Evolutionary conservation across 2,113 vertebrate species (phyloP), one percentile per base, ranked within the genome.

Genomic region (Rallus limicola): DNA sequence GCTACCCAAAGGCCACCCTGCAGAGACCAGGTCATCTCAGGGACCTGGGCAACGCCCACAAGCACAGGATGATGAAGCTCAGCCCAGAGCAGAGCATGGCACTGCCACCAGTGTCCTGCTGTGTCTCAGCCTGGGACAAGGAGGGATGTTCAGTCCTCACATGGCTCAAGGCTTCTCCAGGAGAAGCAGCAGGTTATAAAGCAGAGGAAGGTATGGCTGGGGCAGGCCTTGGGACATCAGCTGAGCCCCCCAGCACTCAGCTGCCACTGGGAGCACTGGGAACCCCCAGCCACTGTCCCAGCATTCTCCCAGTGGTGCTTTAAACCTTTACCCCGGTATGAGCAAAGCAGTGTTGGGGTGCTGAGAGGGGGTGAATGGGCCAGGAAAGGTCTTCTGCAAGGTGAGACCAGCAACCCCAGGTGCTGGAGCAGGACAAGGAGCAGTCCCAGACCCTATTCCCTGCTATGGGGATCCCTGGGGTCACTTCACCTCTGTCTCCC

Each of bases 101-200:
- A 70, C 69, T 44, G 36, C 36, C 40, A 53, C 5, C 16, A 67
- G 60, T 6, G 24, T 6, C 56, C 19, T 48, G 79, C n/a, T 3
- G 0, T 16, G 31, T 26, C 55, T 69, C 68, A 70, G 68, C 25
- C 60, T 2, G 2, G 40, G 36, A 33, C 72, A 88, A 81, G 68
- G n/a, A n/a, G 69, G n/a, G 26, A 71, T 6, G 1, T 40, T 40
- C 25, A 69, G 18, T 20, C 4, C 10, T 2, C 20, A 19, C n/a
- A 34, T 40, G 60, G 8, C 10, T 74, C 20, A 60, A 50, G 33
- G 11, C 31, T 91, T 60, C 6, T n/a, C 2, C 0, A 0, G 10
- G 44, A 52, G 48, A 5, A 69, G 25, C 67, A 16, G 5, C 4
- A 60, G 26, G 36, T 77, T 77, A 10, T 63, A 42, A 78, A 83